Conservation (phyloP, 2,888 invertebrate species). For the Neoaliturus tenellus region DNA sequence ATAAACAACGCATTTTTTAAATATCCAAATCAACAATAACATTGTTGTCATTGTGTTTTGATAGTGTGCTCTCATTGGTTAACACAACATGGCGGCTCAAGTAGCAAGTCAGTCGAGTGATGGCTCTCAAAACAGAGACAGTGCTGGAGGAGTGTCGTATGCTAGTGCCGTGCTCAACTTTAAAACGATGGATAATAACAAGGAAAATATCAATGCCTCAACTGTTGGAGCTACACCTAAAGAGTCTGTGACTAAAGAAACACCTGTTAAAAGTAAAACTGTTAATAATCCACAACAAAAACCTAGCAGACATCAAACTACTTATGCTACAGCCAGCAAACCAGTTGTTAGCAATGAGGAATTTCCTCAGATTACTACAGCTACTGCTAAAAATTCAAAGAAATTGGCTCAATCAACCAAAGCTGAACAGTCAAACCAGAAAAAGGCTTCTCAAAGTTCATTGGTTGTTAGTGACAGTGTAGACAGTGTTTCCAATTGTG, state of each 20-base stretch:
- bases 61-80: constrained; percentile 53
- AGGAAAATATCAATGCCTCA: constrained; percentile 63
- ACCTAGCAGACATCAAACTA: constrained; percentile 49
- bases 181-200: constrained; percentile 67
- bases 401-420: constrained; percentile 48
- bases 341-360: constrained; percentile 60
- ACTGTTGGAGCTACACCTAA: constrained; percentile 50
- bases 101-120: constrained; percentile 69
- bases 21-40: not conserved
- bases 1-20: not conserved
- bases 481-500: constrained; percentile 62
- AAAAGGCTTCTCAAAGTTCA: constrained; percentile 62
- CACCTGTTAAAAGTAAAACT: constrained; percentile 54
- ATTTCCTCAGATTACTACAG: constrained; percentile 63
- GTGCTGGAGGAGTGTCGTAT: constrained; percentile 81
- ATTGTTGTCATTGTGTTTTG: constrained; percentile 41
- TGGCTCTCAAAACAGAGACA: constrained; percentile 62
- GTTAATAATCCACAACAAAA: constrained; percentile 57
- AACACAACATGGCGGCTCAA: constrained; percentile 73
- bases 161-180: constrained; percentile 83
- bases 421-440: constrained; percentile 52
- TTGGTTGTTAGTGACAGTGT: constrained; percentile 65
- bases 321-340: constrained; percentile 56
- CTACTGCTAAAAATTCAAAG: constrained; percentile 56
- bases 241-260: constrained; percentile 51